A percentile compares a stretch with the other conserved stretches of the same genome.
Conservation (phyloP, 2,888 invertebrate species). For the Rhogogaster chlorosoma region DNA sequence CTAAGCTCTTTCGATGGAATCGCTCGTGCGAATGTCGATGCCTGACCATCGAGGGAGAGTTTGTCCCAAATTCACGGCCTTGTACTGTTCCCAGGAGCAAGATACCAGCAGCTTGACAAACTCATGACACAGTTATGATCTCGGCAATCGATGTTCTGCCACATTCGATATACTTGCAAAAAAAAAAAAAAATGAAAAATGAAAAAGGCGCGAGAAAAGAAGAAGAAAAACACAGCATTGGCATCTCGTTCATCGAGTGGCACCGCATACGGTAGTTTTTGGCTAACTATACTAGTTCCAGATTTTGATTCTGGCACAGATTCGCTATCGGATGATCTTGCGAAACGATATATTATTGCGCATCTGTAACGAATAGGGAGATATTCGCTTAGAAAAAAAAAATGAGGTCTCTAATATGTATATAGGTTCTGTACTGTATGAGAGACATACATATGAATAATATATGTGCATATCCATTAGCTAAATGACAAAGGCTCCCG, state of each 20-base stretch:
- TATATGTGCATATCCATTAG: background rate
- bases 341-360: slow-evolving; percentile 16
- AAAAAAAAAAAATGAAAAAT: background rate
- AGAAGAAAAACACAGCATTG: background rate
- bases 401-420: background rate
- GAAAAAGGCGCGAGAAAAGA: too few species aligned
- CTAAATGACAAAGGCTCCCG: slow-evolving; percentile 27
- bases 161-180: background rate
- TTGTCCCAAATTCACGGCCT: slow-evolving; percentile 47
- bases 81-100: slow-evolving; percentile 12
- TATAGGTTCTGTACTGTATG: background rate
- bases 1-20: slow-evolving; percentile 42
- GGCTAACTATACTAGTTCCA: background rate
- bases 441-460: background rate
- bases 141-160: background rate
- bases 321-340: slow-evolving; percentile 25
- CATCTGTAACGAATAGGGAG: slow-evolving; percentile 18
- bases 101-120: slow-evolving; percentile 37
- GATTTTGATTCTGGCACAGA: slow-evolving; percentile 34
- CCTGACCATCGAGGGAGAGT: slow-evolving; percentile 48
- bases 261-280: slow-evolving; percentile 11
- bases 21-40: slow-evolving; percentile 33
- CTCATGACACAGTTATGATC: slow-evolving; percentile 29
- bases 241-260: background rate
- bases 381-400: slow-evolving; percentile 4